Evolutionary conservation across 2,113 vertebrate genomes (phyloP).

Genomic region (Anhinga anhinga): DNA sequence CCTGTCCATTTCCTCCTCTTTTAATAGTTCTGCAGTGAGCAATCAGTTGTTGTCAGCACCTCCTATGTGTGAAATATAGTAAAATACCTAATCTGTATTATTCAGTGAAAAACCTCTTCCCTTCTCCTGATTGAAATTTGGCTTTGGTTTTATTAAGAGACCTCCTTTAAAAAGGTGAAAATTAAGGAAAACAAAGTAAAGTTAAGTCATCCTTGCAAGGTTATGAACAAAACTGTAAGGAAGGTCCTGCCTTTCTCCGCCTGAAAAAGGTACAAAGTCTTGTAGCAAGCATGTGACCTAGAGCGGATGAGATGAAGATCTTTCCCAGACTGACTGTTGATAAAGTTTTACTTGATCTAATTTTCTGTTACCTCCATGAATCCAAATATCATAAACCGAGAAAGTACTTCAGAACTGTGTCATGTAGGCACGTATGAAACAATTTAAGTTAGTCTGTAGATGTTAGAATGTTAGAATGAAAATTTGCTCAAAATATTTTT

Average conservation of each 20-base stretch:
- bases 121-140: not conserved
- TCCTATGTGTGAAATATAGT: not conserved
- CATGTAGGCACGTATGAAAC: not conserved
- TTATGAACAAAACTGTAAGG: not conserved
- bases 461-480: not conserved
- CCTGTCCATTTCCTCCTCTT: not conserved
- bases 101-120: not conserved
- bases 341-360: not conserved
- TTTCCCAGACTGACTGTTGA: not conserved
- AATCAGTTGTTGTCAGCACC: not conserved
- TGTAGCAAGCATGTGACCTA: not conserved
- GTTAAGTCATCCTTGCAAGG: not conserved
- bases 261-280: not conserved
- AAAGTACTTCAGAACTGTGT: not conserved
- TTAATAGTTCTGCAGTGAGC: not conserved
- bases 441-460: not conserved
- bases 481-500: not conserved
- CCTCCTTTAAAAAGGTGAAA: not conserved
- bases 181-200: not conserved
- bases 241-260: not conserved
- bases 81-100: not conserved
- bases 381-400: not conserved
- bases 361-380: not conserved
- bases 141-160: not conserved
- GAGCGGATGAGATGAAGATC: not conserved